phyloP scores from a whole-genome alignment of 2,113 vertebrate genomes.

The Pedionomus torquatus region DNA sequence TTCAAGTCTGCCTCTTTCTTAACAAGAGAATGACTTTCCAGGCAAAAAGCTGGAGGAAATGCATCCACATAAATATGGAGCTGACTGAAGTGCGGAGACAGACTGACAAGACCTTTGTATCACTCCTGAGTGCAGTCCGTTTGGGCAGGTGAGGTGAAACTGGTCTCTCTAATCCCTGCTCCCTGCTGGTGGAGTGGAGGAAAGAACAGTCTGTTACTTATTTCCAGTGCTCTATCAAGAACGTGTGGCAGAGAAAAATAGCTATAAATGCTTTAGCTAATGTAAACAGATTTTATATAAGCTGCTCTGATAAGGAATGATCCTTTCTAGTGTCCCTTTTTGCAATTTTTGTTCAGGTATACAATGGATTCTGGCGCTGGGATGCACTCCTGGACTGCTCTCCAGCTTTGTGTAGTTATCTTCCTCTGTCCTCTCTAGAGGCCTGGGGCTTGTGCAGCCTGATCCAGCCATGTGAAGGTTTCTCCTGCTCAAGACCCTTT shows the following conservation, averaged over 20 bases:
- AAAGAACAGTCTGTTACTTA: not conserved
- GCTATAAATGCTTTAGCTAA: not conserved
- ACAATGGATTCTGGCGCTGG: not conserved
- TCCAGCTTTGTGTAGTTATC: not conserved
- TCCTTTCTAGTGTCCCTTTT: not conserved
- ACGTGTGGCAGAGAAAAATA: not conserved
- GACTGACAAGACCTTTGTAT: constrained; percentile 88
- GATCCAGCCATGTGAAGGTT: not conserved
- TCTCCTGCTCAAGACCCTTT: not conserved
- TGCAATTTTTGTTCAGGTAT: not conserved
- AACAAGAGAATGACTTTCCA: constrained; percentile 43
- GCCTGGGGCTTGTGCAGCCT: not conserved
- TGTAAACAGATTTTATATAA: rapidly evolving
- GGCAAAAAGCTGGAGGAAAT: constrained; percentile 92
- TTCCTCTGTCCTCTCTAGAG: not conserved
- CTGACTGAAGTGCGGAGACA: constrained; percentile 90
- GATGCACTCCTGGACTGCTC: not conserved
- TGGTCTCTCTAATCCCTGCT: not conserved
- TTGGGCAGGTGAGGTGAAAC: constrained; percentile 85
- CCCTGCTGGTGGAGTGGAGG: not conserved
- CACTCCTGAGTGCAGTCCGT: constrained; percentile 87
- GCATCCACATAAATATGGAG: constrained; percentile 93
- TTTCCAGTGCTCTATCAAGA: not conserved
- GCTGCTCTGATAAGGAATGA: not conserved
- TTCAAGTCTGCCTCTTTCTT: not conserved